Base-by-base conservation (phyloP, 2,113 vertebrate genomes). In the Excalfactoria chinensis region DNA sequence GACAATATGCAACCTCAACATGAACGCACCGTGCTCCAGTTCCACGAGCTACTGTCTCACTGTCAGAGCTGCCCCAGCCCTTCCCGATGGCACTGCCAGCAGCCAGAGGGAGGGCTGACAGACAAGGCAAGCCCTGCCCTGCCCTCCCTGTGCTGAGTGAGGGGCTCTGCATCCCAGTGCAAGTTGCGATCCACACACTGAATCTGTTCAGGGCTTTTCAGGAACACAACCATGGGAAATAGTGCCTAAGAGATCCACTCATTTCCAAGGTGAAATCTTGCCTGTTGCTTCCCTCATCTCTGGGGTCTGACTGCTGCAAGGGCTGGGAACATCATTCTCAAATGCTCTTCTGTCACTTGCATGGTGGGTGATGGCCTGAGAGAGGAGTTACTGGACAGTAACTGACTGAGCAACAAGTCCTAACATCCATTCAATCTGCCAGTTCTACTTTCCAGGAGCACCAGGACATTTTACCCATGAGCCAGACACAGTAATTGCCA, bases 161-260 rank as follows among this genome's bases (percentile, higher is more conserved):
- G 40, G 59, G 53, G 78, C 48, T 59, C 51, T 32, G 44, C 0
- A 0, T 44, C 41, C 35, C n/a, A 0, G 0, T 10, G 63, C 53
- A 68, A 76, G 46, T 32, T 44, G 56, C 16, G 64, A 63, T 26
- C 3, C 76, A 70, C 56, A 41, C 32, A 73, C 26, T 55, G 51
- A 26, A 60, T 55, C 6, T n/a, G 48, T n/a, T 0, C 6, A 34
- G 32, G 62, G 48, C 51, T 85, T 83, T 91, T 63, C n/a, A 59
- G 70, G 73, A 92, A 55, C 83, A 78, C 2, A 32, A 68, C 62
- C 73, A 56, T 8, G n/a, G 44, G 77, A 94, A 95, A 71, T 15
- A 22, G 58, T 75, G 80, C 51, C 83, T 34, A 71, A 69, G 2
- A 49, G 40, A 88, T 53, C 59, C 40, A 35, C 40, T 66, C 84